A percentile compares a stretch with the other conserved stretches of the same genome.
Evolutionary conservation across 2,113 vertebrate genomes (phyloP).

Genomic region (Platysternon megacephalum): DNA sequence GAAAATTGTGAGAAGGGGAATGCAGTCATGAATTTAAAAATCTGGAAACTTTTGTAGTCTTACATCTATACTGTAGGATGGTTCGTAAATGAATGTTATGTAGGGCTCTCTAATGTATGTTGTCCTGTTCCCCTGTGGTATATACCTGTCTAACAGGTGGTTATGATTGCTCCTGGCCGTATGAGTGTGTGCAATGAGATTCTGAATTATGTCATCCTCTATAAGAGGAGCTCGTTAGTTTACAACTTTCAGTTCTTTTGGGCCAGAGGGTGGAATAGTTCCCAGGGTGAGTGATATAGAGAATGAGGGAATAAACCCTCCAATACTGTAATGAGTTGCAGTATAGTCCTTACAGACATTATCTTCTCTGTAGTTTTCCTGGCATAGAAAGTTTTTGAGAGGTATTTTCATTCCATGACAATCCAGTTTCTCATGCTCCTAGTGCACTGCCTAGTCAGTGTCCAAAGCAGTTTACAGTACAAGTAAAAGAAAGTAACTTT

Average conservation of each 20-base stretch:
- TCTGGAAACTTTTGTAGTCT: fast-evolving
- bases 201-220: neutral
- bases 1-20: neutral
- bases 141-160: fast-evolving
- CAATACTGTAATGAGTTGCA: neutral
- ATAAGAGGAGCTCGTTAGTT: neutral
- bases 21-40: neutral
- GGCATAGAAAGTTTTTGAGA: fast-evolving
- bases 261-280: fast-evolving
- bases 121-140: fast-evolving
- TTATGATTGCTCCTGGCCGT: fast-evolving
- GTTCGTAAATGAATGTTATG: neutral
- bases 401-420: neutral
- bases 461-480: neutral
- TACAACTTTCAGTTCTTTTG: neutral
- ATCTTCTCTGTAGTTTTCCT: neutral
- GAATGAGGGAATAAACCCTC: neutral
- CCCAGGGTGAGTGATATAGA: neutral
- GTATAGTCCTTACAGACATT: neutral
- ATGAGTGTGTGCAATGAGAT: neutral
- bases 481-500: neutral
- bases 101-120: neutral
- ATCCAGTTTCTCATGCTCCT: neutral
- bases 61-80: neutral
- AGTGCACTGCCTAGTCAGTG: neutral